Percentiles rank a stretch among this genome's conserved stretches.
Conservation (phyloP, 2,797 vertebrate species). For the Falco cherrug region DNA sequence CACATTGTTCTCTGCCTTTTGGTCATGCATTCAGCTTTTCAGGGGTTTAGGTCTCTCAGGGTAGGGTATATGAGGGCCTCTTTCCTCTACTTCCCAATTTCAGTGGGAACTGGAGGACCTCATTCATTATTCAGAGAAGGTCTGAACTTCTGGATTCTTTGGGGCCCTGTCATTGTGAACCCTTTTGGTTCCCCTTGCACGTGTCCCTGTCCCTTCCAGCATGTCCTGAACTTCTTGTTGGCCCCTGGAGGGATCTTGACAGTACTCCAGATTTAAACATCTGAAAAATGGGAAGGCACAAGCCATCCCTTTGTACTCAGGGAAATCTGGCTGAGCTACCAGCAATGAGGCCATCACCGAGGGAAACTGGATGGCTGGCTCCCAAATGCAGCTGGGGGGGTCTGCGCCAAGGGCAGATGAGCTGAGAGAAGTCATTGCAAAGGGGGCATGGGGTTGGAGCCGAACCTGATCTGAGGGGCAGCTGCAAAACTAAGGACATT, state of each 20-base stretch:
- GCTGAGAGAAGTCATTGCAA: not conserved
- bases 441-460: not conserved
- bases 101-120: not conserved
- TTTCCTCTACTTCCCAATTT: not conserved
- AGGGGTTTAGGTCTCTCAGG: not conserved
- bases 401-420: not conserved
- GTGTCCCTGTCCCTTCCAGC: not conserved
- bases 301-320: not conserved
- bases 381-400: accelerated
- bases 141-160: not conserved
- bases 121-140: not conserved
- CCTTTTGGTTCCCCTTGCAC: not conserved
- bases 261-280: conserved; percentile 33
- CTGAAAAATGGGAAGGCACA: conserved; percentile 15
- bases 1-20: not conserved
- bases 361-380: conserved; percentile 6
- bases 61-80: not conserved
- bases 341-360: not conserved
- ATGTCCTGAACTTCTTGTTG: not conserved
- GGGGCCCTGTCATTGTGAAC: not conserved
- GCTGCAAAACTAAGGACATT: not conserved
- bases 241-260: conserved; percentile 15
- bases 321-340: not conserved
- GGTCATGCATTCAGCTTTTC: not conserved
- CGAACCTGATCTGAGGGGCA: not conserved